Evolutionary conservation across 1,140 invertebrate genomes (phyloP).

Genomic region (Theocolax elegans): DNA sequence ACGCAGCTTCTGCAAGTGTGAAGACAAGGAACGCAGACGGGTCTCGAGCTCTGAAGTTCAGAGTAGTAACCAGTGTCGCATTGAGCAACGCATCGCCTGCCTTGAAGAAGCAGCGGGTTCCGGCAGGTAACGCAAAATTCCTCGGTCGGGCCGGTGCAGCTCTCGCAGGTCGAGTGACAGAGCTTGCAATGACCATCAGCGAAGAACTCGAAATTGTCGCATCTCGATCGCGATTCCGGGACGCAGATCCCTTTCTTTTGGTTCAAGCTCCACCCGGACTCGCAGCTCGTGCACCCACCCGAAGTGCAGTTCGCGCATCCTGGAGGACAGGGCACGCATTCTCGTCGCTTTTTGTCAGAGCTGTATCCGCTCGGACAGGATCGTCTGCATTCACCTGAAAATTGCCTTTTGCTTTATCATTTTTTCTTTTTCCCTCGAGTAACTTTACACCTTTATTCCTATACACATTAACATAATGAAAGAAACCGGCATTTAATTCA

Average conservation of each 20-base stretch:
- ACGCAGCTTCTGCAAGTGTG: conserved; percentile 82
- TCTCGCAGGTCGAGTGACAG: conserved; percentile 78
- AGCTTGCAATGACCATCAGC: conserved; percentile 75
- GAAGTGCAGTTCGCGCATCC: conserved; percentile 79
- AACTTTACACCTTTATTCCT: too few species aligned
- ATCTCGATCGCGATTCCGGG: conserved; percentile 73
- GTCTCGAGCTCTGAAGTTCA: conserved; percentile 68
- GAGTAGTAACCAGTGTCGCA: conserved; percentile 79
- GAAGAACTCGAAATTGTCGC: conserved; percentile 76
- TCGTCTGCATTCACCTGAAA: conserved; percentile 60
- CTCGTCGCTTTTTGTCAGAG: conserved; percentile 79
- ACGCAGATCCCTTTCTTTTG: conserved; percentile 79
- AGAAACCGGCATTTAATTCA: too few species aligned
- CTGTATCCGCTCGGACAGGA: conserved; percentile 79
- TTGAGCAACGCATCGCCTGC: conserved; percentile 75
- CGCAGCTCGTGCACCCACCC: conserved; percentile 75
- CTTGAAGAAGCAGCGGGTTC: conserved; percentile 74
- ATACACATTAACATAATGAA: too few species aligned
- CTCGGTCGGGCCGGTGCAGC: conserved; percentile 76
- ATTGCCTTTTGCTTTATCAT: too few species aligned
- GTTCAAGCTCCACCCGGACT: conserved; percentile 77
- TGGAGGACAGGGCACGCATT: conserved; percentile 78
- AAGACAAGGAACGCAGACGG: conserved; percentile 78
- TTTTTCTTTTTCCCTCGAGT: too few species aligned
- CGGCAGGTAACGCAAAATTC: conserved; percentile 77